Base-by-base conservation (phyloP, 2,797 vertebrate genomes). In the Xiphophorus birchmanni region DNA sequence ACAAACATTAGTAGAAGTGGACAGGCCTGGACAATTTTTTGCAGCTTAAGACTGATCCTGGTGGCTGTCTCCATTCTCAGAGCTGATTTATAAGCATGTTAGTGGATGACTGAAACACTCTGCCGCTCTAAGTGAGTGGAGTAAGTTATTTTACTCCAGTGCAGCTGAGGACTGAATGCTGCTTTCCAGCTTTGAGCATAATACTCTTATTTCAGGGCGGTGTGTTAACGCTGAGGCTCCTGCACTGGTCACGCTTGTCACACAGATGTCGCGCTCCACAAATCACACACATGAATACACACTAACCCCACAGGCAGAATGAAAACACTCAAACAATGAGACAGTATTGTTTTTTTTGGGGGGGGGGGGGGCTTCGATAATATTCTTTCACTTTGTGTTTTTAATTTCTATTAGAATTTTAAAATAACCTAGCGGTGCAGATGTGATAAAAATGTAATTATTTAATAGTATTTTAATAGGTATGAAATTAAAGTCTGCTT, bases 211-310 rank as follows among this genome's bases (percentile, higher is more conserved):
- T 87, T 83, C 71, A 58, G 76, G 78, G 65, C 48, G 18, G 73
- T 48, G 74, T 80, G 75, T 87, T 80, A 65, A 77, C 32, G 71
- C 56, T 13, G 78, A 86, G 79, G 88, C 85, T 90, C 87, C 82
- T 80, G 81, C 76, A 50, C 67, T 77, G 79, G 91, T 93, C 90
- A 91, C 74, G 88, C 90, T 88, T 94, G 92, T 92, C 92, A 89
- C 84, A 89, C 83, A 88, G 82, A 93, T 91, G 89, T 87, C 89
- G 84, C 82, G 85, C 88, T 92, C 72, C 67, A 63, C 79, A 86
- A 88, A 88, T 90, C 87, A 77, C 84, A 80, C 75, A 37, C 75
- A 81, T 50, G 73, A 32, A 82, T 47, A 77, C 32, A 26, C 56
- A 37, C 79, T 79, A 65, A n/a, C 74, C 17, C 60, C 71, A 77